These are phyloP conservation scores for Sparidentex hasta DNA, from an alignment of 2,797 vertebrate genomes.

Conservation along the genomic window DNA sequence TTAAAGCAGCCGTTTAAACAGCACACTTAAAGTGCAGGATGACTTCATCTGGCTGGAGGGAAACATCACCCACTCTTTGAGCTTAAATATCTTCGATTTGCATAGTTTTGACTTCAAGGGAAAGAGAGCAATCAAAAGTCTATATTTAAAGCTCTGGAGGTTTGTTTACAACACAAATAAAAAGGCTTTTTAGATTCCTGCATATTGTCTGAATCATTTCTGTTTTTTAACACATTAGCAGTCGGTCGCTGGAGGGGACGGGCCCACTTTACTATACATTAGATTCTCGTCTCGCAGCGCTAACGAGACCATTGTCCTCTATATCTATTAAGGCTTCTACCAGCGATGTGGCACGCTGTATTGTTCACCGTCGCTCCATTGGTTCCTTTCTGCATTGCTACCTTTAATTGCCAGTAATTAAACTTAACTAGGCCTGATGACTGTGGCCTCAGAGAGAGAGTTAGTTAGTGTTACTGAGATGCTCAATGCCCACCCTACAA, in stretches of 20 bases:
- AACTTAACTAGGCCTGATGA: slow-evolving; percentile 66
- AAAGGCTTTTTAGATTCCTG: slow-evolving; percentile 26
- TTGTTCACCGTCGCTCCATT: slow-evolving; percentile 42
- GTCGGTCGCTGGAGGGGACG: slow-evolving; percentile 12
- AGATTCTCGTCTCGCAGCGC: slow-evolving; percentile 8
- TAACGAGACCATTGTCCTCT: slow-evolving; percentile 47
- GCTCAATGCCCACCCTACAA: slow-evolving; percentile 24
- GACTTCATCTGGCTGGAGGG: slow-evolving; percentile 44
- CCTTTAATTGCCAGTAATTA: slow-evolving; percentile 72
- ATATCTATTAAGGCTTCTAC: slow-evolving; percentile 29
- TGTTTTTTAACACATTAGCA: slow-evolving; percentile 33
- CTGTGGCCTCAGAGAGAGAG: slow-evolving; percentile 56
- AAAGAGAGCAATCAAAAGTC: slow-evolving; percentile 25
- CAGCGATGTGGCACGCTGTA: slow-evolving; percentile 21
- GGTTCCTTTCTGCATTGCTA: slow-evolving; percentile 55
- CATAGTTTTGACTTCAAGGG: slow-evolving; percentile 40
- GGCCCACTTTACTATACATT: slow-evolving; percentile 46
- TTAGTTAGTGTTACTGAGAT: slow-evolving; percentile 62
- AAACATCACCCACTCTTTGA: slow-evolving; percentile 30
- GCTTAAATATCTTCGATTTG: slow-evolving; percentile 43
- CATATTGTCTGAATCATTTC: slow-evolving; percentile 26
- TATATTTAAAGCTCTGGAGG: slow-evolving; percentile 26
- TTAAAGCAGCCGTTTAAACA: slow-evolving; percentile 51
- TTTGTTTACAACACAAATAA: slow-evolving; percentile 41
- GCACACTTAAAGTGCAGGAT: slow-evolving; percentile 28